These are phyloP conservation scores for Conus canariensis DNA, from an alignment of 2,888 invertebrate genomes.

Conservation along the genomic window DNA sequence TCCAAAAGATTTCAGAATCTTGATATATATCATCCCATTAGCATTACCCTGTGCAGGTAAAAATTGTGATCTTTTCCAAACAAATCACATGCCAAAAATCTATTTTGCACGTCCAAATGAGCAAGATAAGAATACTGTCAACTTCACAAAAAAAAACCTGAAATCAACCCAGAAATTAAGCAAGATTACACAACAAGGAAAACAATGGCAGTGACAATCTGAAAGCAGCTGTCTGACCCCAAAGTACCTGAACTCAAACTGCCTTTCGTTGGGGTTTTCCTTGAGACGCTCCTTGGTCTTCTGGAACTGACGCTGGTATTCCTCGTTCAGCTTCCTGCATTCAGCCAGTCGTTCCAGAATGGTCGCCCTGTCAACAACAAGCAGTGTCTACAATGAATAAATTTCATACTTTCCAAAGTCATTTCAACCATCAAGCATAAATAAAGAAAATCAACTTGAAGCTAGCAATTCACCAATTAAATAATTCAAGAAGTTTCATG, in stretches of 20 bases:
- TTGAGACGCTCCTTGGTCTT: constrained; percentile 86
- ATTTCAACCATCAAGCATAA: not conserved
- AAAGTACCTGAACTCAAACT: constrained; percentile 87
- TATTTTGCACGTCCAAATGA: too few relatives aligned
- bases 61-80: too few relatives aligned
- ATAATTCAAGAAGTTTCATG: not conserved
- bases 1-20: too few relatives aligned
- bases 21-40: too few relatives aligned
- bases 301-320: constrained; percentile 88
- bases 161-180: too few relatives aligned
- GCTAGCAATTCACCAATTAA: not conserved
- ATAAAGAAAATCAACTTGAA: not conserved
- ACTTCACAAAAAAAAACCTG: too few relatives aligned
- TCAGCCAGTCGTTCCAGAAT: constrained; percentile 89
- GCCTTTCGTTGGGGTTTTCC: constrained; percentile 84
- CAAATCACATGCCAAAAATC: too few relatives aligned
- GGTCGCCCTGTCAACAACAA: constrained; percentile 61
- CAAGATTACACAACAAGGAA: too few relatives aligned
- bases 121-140: too few relatives aligned
- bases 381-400: not conserved
- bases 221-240: not conserved
- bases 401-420: not conserved
- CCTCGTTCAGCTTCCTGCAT: constrained; percentile 91
- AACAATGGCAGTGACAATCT: too few relatives aligned
- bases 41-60: too few relatives aligned